A percentile compares a stretch with the other conserved stretches of the same genome.
These are phyloP conservation scores for Synanceia verrucosa DNA, from an alignment of 2,797 vertebrate genomes.

Conservation along the genomic window DNA sequence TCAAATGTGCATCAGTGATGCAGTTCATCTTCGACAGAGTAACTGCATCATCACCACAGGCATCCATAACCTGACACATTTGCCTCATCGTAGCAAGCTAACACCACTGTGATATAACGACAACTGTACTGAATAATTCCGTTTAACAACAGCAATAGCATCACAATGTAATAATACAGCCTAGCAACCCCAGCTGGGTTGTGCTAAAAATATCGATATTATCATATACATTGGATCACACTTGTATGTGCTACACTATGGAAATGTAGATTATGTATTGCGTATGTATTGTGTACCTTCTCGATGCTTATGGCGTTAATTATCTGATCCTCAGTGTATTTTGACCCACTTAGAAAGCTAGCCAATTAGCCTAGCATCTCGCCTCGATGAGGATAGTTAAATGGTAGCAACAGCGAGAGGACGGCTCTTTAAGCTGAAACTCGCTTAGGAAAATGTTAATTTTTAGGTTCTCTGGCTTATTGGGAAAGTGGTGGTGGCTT, in stretches of 20 bases:
- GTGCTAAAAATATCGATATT: not conserved
- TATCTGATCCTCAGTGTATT: conserved; percentile 14
- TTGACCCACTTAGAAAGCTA: conserved; percentile 69
- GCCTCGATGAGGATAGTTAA: not conserved
- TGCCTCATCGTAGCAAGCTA: conserved; percentile 1
- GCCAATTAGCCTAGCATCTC: conserved; percentile 62
- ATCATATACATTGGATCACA: not conserved
- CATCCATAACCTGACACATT: conserved; percentile 40
- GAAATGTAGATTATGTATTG: not conserved
- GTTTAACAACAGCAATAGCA: not conserved
- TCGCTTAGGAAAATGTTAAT: not conserved
- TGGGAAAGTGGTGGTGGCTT: rapidly evolving
- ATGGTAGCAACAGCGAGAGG: conserved; percentile 5
- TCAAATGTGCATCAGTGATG: not conserved
- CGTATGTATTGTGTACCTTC: not conserved
- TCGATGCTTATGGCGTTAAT: conserved; percentile 12
- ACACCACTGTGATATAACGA: not conserved
- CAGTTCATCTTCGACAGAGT: conserved; percentile 48
- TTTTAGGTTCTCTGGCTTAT: not conserved
- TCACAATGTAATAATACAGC: not conserved
- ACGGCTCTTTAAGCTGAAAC: conserved; percentile 11
- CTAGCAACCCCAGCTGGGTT: not conserved
- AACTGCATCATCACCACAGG: conserved; percentile 59
- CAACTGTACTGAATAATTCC: not conserved
- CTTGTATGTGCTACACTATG: not conserved